Percentiles rank a stretch among this genome's conserved stretches.
These are phyloP conservation scores for Xenops minutus DNA, from an alignment of 2,797 vertebrate genomes.

Conservation along the genomic window DNA sequence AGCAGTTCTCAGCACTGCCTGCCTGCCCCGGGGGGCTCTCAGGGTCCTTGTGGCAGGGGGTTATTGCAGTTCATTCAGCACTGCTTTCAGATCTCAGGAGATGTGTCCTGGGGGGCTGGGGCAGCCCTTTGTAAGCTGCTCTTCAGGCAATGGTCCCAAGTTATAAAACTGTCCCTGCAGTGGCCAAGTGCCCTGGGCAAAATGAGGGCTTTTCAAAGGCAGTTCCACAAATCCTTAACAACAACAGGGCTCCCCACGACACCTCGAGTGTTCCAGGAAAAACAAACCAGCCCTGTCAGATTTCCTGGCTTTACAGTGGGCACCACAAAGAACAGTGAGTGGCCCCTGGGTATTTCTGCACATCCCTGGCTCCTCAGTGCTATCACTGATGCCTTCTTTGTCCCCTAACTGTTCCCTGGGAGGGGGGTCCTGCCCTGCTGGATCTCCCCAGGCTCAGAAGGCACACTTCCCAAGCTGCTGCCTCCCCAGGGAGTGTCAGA, in stretches of 20 bases:
- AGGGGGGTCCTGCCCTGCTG: background rate
- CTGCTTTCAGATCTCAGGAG: background rate
- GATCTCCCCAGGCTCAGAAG: background rate
- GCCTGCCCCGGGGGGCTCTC: background rate
- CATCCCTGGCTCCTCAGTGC: background rate
- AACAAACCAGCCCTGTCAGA: background rate
- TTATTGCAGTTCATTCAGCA: conserved; percentile 34
- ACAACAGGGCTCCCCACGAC: background rate
- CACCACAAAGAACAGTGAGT: background rate
- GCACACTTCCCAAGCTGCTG: background rate
- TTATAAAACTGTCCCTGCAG: background rate
- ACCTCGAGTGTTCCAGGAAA: background rate
- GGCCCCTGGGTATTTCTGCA: background rate
- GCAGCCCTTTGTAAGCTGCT: background rate
- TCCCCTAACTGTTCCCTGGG: background rate
- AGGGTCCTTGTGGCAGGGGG: background rate
- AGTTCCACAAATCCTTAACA: background rate
- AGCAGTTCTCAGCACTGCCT: background rate
- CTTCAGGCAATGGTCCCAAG: background rate
- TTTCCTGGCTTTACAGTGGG: background rate
- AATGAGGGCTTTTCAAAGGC: background rate
- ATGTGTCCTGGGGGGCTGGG: background rate
- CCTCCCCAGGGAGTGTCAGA: background rate
- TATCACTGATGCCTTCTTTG: background rate
- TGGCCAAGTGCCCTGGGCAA: background rate